Conservation (phyloP, 2,797 vertebrate genomes). For the Tapera naevia region DNA sequence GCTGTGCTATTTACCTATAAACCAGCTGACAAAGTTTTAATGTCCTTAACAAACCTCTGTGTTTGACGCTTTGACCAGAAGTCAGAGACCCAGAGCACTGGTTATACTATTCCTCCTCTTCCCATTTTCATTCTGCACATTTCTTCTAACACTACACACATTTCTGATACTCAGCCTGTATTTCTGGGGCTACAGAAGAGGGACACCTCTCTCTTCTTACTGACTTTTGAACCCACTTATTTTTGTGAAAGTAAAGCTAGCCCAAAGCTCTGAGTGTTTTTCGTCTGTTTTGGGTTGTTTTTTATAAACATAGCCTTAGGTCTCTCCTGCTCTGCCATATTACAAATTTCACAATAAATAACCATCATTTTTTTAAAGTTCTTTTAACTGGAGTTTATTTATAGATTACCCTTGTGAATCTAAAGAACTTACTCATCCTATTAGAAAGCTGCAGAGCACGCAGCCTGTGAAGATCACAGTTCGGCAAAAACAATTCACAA, state of each 20-base stretch:
- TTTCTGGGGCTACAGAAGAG: not conserved
- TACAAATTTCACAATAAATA: not conserved
- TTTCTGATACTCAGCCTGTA: not conserved
- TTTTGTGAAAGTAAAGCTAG: not conserved
- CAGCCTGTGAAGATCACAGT: not conserved
- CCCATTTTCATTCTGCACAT: not conserved
- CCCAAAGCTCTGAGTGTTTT: not conserved
- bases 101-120: not conserved
- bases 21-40: constrained; percentile 7
- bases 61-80: constrained; percentile 61
- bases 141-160: not conserved
- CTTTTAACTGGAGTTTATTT: not conserved
- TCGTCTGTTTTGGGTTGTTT: not conserved
- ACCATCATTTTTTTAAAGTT: not conserved
- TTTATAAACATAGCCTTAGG: not conserved
- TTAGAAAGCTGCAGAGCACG: not conserved
- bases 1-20: not conserved
- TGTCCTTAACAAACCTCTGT: constrained; percentile 49
- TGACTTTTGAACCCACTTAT: not conserved
- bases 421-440: not conserved
- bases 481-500: not conserved
- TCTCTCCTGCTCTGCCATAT: not conserved
- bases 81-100: not conserved
- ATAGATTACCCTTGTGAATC: not conserved
- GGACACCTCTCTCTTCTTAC: not conserved